Conservation (phyloP, 1,140 invertebrate species). For the Laodelphax striatellus region DNA sequence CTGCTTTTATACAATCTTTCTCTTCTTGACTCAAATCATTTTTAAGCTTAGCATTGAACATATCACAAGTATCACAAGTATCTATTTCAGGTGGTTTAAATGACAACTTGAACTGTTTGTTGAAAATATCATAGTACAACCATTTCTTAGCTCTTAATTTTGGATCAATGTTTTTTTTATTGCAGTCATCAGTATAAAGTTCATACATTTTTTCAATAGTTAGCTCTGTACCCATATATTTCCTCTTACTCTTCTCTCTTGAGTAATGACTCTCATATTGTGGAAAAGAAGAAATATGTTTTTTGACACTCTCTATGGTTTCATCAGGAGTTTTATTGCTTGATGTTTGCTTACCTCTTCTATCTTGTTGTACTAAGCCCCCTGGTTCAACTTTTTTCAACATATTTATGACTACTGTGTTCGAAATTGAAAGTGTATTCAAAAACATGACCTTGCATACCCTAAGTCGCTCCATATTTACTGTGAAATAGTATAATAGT, state of each 20-base stretch:
- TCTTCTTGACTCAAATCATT: slow-evolving; percentile 12
- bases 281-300: slow-evolving; percentile 12
- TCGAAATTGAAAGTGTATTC: slow-evolving; percentile 9
- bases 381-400: slow-evolving; percentile 13
- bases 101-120: slow-evolving; percentile 7
- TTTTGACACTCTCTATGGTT: slow-evolving; percentile 1
- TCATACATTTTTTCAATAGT: slow-evolving; percentile 12
- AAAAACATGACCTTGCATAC: slow-evolving; percentile 13
- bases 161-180: slow-evolving; percentile 6
- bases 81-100: slow-evolving; percentile 14
- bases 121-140: slow-evolving; percentile 9
- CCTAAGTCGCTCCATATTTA: background rate
- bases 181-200: slow-evolving; percentile 6
- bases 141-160: slow-evolving; percentile 7
- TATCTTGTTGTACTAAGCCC: slow-evolving; percentile 8
- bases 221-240: slow-evolving; percentile 8
- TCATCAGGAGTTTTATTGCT: slow-evolving; percentile 10
- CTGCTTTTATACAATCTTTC: slow-evolving; percentile 5
- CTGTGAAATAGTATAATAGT: slow-evolving; percentile 9
- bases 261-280: slow-evolving; percentile 11
- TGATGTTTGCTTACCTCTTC: slow-evolving; percentile 10
- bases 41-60: slow-evolving; percentile 8
- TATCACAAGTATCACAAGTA: slow-evolving; percentile 8
- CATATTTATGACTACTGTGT: slow-evolving; percentile 9
- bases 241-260: slow-evolving; percentile 9